These are phyloP conservation scores for Cephonodes hylas DNA, from an alignment of 2,888 invertebrate species.

Conservation along the genomic window DNA sequence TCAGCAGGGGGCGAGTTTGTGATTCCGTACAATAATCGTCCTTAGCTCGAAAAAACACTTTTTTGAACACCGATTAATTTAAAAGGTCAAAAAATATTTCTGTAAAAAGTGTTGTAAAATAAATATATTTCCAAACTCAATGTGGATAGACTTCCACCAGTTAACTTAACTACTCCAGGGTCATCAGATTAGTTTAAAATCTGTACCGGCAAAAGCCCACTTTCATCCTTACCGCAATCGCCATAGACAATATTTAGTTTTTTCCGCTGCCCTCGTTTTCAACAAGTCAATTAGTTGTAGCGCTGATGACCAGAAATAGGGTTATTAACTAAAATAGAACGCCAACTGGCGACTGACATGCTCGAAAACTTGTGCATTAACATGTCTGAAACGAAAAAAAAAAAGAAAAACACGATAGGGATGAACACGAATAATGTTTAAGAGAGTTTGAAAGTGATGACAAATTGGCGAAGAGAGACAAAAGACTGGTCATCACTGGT, in stretches of 20 bases:
- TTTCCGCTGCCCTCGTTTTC: not conserved
- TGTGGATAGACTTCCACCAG: too few relatives aligned
- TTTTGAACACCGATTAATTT: not conserved
- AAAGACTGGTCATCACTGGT: too few relatives aligned
- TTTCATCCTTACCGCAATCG: not conserved
- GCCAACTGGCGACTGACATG: not conserved
- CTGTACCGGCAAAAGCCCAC: not conserved
- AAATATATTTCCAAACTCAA: too few relatives aligned
- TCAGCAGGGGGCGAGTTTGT: not conserved
- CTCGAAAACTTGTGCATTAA: not conserved
- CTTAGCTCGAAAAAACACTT: not conserved
- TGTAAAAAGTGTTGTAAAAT: too few relatives aligned
- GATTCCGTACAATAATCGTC: not conserved
- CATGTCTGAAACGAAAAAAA: too few relatives aligned
- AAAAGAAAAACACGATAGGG: too few relatives aligned
- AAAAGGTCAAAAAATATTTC: not conserved
- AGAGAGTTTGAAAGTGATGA: too few relatives aligned
- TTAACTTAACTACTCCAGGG: too few relatives aligned
- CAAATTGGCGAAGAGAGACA: too few relatives aligned
- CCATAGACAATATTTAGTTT: not conserved
- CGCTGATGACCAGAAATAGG: constrained; percentile 7
- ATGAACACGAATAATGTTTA: not conserved
- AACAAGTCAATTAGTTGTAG: constrained; percentile 7
- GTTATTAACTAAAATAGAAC: constrained; percentile 9
- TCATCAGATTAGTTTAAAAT: not conserved